These are phyloP conservation scores for Mixornis gularis DNA, from an alignment of 2,113 vertebrate species.

Conservation along the genomic window DNA sequence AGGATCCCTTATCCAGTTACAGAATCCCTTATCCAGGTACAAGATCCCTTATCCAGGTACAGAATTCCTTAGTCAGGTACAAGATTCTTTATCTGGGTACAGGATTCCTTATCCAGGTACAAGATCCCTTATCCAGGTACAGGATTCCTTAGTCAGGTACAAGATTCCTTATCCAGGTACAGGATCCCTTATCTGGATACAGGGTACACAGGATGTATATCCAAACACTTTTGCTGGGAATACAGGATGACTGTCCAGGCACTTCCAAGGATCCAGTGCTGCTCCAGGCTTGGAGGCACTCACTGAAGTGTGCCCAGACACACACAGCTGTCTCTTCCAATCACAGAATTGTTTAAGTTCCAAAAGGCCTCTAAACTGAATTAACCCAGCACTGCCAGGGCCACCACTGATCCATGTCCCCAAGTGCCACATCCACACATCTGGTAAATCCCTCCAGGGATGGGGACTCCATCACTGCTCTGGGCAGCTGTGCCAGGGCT, in stretches of 20 bases:
- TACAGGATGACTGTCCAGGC: fast-evolving
- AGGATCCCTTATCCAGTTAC: too few species aligned
- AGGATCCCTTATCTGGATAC: too few species aligned
- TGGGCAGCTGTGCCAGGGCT: background rate
- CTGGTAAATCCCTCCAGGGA: background rate
- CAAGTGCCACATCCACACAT: fast-evolving
- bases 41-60: background rate
- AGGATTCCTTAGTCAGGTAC: too few species aligned
- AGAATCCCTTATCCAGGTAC: too few species aligned
- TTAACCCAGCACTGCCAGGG: background rate
- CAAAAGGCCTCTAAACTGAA: background rate
- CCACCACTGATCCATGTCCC: background rate
- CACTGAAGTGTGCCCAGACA: fast-evolving
- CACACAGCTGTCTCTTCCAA: background rate
- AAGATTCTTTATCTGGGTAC: background rate
- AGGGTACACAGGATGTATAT: background rate
- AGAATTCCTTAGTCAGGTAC: background rate
- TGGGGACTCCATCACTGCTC: background rate
- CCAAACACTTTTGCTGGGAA: background rate
- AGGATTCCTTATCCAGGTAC: too few species aligned
- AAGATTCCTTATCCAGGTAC: too few species aligned
- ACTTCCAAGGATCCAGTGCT: background rate
- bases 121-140: too few species aligned
- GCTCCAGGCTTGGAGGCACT: background rate
- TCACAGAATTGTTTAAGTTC: background rate